phyloP scores from a whole-genome alignment of 2,888 invertebrate genomes.

The Fragum fragum region DNA sequence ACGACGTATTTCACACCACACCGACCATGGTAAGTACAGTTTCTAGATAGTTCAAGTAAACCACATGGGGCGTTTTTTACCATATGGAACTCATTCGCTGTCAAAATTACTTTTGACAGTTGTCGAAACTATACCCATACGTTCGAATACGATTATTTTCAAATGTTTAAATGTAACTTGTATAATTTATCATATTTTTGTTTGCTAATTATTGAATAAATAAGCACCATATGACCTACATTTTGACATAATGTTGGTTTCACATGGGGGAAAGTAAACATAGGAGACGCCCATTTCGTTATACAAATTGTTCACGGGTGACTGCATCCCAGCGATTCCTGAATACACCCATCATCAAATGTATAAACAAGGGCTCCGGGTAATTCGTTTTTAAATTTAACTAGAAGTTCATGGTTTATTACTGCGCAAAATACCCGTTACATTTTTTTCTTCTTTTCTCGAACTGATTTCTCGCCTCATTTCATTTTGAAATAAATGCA shows the following conservation, averaged over 20 bases:
- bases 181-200: neutral
- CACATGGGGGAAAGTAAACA: conserved; percentile 3
- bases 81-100: conserved; percentile 12
- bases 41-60: neutral
- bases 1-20: conserved; percentile 79
- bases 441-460: no score
- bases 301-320: neutral
- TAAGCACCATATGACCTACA: conserved; percentile 18
- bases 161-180: no score
- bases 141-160: neutral
- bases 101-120: conserved; percentile 14
- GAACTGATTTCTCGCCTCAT: no score
- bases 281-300: neutral
- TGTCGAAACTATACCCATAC: neutral
- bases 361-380: no score
- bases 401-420: no score
- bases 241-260: conserved; percentile 2
- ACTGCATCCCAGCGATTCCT: neutral
- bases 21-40: conserved; percentile 70
- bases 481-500: no score
- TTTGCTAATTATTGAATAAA: neutral
- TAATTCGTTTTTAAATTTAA: neutral
- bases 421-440: no score
- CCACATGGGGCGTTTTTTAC: neutral
- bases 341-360: neutral